These are phyloP conservation scores for Vireo altiloquus DNA, from an alignment of 2,113 vertebrate species.

Conservation along the genomic window DNA sequence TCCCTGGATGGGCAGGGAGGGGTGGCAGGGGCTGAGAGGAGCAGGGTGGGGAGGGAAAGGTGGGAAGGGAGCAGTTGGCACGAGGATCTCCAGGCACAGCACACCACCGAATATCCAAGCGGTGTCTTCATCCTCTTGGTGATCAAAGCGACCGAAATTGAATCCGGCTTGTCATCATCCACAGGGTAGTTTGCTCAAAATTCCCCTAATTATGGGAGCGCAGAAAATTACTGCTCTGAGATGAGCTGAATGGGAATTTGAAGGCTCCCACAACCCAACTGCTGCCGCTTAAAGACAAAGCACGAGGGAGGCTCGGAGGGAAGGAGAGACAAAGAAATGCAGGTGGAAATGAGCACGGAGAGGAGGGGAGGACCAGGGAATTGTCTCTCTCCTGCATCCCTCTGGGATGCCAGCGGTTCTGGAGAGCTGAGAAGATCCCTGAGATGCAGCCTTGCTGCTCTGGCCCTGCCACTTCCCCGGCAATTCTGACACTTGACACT, in stretches of 20 bases:
- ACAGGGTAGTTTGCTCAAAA: conserved; percentile 72
- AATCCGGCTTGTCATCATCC: conserved; percentile 70
- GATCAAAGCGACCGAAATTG: conserved; percentile 73
- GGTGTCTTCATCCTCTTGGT: conserved; percentile 43
- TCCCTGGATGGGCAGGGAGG: background rate
- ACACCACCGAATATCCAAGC: conserved; percentile 59
- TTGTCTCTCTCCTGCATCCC: background rate
- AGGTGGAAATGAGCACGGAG: background rate
- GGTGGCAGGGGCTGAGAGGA: background rate
- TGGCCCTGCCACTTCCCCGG: background rate
- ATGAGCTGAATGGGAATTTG: conserved; percentile 60
- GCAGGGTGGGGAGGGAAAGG: background rate
- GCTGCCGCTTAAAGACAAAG: background rate
- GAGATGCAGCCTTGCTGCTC: background rate
- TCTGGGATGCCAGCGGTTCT: background rate
- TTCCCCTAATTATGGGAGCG: conserved; percentile 74
- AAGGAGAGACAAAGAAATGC: background rate
- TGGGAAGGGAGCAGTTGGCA: background rate
- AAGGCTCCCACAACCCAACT: conserved; percentile 45
- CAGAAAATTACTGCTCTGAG: conserved; percentile 65
- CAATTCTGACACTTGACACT: background rate
- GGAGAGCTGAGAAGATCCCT: background rate
- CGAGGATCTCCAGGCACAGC: background rate
- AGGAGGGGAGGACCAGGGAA: background rate
- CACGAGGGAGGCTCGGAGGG: background rate